These are phyloP conservation scores for Cylas formicarius DNA, from an alignment of 1,140 invertebrate genomes.

Conservation along the genomic window DNA sequence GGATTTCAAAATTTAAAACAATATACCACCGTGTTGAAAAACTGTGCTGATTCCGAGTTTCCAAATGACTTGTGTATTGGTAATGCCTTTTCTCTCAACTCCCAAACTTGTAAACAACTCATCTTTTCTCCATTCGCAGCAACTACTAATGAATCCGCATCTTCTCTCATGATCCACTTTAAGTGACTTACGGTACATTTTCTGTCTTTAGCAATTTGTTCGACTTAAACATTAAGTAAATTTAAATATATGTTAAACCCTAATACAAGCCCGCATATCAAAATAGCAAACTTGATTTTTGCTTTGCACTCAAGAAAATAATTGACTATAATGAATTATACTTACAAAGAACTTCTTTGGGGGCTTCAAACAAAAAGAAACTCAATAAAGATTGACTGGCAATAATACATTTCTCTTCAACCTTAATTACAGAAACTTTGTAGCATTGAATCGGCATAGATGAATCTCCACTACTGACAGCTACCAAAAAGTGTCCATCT, in stretches of 20 bases:
- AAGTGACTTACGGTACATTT: slow-evolving; percentile 55
- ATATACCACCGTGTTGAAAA: slow-evolving; percentile 59
- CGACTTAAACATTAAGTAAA: slow-evolving; percentile 8
- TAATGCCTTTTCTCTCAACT: slow-evolving; percentile 70
- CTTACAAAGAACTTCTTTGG: slow-evolving; percentile 44
- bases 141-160: slow-evolving; percentile 73
- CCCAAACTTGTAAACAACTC: slow-evolving; percentile 79
- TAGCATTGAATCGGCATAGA: slow-evolving; percentile 69
- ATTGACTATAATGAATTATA: slow-evolving; percentile 10
- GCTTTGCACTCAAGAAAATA: no score
- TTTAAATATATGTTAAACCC: slow-evolving; percentile 4
- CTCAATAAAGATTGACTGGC: slow-evolving; percentile 70
- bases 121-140: slow-evolving; percentile 54
- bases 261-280: no score
- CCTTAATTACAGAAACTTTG: slow-evolving; percentile 54
- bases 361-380: slow-evolving; percentile 65
- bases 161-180: slow-evolving; percentile 73
- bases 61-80: slow-evolving; percentile 68
- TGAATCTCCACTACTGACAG: slow-evolving; percentile 62
- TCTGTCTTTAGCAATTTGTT: slow-evolving; percentile 34
- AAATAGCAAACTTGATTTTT: no score
- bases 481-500: slow-evolving; percentile 75
- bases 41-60: slow-evolving; percentile 45
- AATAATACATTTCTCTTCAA: slow-evolving; percentile 47
- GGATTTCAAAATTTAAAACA: slow-evolving; percentile 1